phyloP scores from a whole-genome alignment of 2,888 invertebrate genomes.

The Liposcelis brunnea region DNA sequence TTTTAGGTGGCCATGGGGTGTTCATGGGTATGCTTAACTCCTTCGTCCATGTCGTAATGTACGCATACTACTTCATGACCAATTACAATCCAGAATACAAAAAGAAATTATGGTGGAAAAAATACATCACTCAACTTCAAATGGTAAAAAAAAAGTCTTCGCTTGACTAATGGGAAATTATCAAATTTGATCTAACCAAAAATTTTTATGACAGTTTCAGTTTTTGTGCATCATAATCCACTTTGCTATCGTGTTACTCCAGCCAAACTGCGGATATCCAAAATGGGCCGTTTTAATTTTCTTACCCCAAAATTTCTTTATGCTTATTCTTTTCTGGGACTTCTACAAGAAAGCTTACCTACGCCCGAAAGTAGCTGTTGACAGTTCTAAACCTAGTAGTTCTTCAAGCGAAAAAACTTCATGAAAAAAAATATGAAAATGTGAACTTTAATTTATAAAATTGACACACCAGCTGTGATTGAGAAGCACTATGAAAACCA shows the following conservation, averaged over 20 bases:
- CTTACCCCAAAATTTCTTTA: constrained; percentile 17
- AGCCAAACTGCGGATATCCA: constrained; percentile 14
- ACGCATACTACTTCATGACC: constrained; percentile 32
- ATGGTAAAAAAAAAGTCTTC: constrained; percentile 24
- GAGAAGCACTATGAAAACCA: no score
- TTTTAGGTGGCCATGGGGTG: constrained; percentile 27
- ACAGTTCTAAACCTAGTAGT: no score
- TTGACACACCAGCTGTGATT: no score
- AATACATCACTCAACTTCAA: constrained; percentile 33
- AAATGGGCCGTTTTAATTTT: constrained; percentile 12
- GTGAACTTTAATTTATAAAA: neutral
- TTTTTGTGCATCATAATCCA: constrained; percentile 15
- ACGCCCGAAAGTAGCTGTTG: no score
- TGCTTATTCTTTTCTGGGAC: constrained; percentile 16
- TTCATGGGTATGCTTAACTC: constrained; percentile 32
- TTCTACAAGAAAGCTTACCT: constrained; percentile 17
- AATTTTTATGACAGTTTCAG: constrained; percentile 15
- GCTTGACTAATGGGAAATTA: neutral
- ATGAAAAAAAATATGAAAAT: no score
- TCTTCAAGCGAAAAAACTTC: no score
- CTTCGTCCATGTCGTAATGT: constrained; percentile 34
- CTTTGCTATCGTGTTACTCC: constrained; percentile 12
- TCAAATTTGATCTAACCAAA: neutral
- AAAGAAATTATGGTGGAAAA: constrained; percentile 35
- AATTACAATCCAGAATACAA: constrained; percentile 32